These are phyloP conservation scores for Agrotis exclamationis DNA, from an alignment of 2,888 invertebrate genomes.

Conservation along the genomic window DNA sequence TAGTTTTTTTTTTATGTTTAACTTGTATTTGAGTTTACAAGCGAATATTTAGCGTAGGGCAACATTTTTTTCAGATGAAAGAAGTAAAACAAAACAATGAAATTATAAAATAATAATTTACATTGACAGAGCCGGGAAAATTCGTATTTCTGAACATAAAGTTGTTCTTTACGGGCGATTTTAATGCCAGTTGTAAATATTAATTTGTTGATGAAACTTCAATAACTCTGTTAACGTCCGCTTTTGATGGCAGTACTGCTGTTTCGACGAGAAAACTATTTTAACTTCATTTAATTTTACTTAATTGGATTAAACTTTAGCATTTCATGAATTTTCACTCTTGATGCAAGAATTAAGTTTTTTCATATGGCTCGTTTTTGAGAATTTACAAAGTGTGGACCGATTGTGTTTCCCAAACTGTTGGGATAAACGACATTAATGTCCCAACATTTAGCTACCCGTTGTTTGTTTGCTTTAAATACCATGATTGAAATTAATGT, in stretches of 20 bases:
- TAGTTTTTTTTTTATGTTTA: too few species aligned
- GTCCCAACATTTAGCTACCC: too few species aligned
- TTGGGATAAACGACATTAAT: background rate
- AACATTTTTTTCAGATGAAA: too few species aligned
- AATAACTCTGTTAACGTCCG: slow-evolving; percentile 57
- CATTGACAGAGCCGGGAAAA: background rate
- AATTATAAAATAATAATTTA: slow-evolving; percentile 20
- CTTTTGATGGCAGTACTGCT: slow-evolving; percentile 54
- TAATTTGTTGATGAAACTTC: slow-evolving; percentile 69
- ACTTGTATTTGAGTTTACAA: too few species aligned
- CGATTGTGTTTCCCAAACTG: too few species aligned
- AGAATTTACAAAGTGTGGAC: background rate
- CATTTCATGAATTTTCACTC: slow-evolving; percentile 31
- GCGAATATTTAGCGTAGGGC: too few species aligned
- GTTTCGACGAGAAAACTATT: slow-evolving; percentile 47
- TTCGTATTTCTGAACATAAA: slow-evolving; percentile 39
- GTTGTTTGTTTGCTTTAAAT: too few species aligned
- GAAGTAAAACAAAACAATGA: background rate
- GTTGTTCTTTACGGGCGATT: slow-evolving; percentile 62
- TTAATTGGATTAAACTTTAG: slow-evolving; percentile 45
- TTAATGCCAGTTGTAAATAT: slow-evolving; percentile 70
- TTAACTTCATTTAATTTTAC: slow-evolving; percentile 59
- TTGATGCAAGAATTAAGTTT: slow-evolving; percentile 5
- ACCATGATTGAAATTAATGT: too few species aligned
- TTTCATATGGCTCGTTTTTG: slow-evolving; percentile 21